Percentiles rank a stretch among this genome's conserved stretches.
Evolutionary conservation across 2,888 invertebrate genomes (phyloP).

Genomic region (Drosophila koepferae): DNA sequence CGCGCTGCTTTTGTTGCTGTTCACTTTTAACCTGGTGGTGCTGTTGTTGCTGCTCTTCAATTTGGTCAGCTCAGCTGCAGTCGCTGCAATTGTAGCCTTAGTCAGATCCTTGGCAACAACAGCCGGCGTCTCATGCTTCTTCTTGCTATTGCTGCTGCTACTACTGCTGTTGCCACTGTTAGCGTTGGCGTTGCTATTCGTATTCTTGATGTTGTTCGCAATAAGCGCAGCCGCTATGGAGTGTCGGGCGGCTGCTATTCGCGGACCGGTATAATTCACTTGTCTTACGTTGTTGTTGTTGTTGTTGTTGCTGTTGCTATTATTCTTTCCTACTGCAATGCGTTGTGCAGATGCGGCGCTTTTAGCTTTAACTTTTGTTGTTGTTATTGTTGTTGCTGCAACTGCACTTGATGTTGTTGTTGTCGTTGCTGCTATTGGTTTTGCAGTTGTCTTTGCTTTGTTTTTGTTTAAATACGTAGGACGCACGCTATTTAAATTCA

Average conservation of each 20-base stretch:
- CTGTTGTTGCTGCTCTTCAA: conserved; percentile 44
- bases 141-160: conserved; percentile 28
- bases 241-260: conserved; percentile 63
- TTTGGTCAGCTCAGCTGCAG: conserved; percentile 36
- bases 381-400: conserved; percentile 27
- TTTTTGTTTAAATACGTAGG: conserved; percentile 70
- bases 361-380: conserved; percentile 61
- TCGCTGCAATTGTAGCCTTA: conserved; percentile 42
- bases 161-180: conserved; percentile 4
- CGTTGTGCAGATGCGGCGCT: conserved; percentile 46
- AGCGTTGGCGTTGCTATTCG: conserved; percentile 32
- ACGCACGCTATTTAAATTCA: conserved; percentile 70
- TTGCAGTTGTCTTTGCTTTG: conserved; percentile 57
- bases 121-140: conserved; percentile 56
- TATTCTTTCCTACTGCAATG: conserved; percentile 38
- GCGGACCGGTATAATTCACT: conserved; percentile 63
- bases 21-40: conserved; percentile 69
- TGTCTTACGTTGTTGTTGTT: conserved; percentile 63
- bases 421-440: conserved; percentile 34
- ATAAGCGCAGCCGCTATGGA: conserved; percentile 71
- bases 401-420: conserved; percentile 24
- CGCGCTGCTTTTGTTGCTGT: conserved; percentile 60
- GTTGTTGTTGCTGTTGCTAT: conserved; percentile 56
- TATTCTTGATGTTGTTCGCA: conserved; percentile 65
- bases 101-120: conserved; percentile 56